A percentile compares a stretch with the other conserved stretches of the same genome.
phyloP scores from a whole-genome alignment of 2,113 vertebrate species.

The Ornithorhynchus anatinus region DNA sequence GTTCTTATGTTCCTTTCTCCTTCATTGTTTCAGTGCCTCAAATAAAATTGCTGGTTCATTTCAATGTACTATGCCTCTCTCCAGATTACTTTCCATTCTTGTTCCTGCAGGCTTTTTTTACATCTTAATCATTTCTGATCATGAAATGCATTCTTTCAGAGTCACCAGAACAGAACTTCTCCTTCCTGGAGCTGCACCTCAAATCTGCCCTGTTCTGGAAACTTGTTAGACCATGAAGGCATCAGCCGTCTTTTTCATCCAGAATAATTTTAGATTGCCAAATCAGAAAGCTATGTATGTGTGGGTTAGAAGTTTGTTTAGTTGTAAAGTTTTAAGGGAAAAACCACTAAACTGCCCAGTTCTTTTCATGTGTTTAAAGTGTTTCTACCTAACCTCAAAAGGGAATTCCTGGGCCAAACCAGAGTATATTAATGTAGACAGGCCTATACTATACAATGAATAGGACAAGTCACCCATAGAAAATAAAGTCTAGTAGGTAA shows the following conservation, averaged over 20 bases:
- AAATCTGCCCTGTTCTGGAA: not conserved
- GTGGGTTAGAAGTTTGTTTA: not conserved
- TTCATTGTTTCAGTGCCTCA: not conserved
- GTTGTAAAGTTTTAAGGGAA: slow-evolving; percentile 16
- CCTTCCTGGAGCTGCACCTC: not conserved
- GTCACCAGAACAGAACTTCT: not conserved
- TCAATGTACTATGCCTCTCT: slow-evolving; percentile 11
- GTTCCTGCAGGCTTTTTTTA: slow-evolving; percentile 20
- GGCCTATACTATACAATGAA: no score
- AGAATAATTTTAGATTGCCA: not conserved
- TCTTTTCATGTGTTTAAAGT: not conserved
- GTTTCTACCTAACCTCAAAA: not conserved
- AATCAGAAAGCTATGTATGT: not conserved
- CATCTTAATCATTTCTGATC: slow-evolving; percentile 6
- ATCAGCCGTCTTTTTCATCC: not conserved
- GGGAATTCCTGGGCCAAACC: no score
- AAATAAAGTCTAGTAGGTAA: no score
- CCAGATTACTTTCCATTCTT: slow-evolving; percentile 12
- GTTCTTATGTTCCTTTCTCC: not conserved
- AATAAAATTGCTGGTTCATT: not conserved
- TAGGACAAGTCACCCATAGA: no score
- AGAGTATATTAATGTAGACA: no score
- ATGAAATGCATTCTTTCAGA: not conserved
- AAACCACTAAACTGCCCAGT: not conserved
- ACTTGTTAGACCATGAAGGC: not conserved